Conservation (phyloP, 2,797 vertebrate species). For the Hippoglossus hippoglossus region DNA sequence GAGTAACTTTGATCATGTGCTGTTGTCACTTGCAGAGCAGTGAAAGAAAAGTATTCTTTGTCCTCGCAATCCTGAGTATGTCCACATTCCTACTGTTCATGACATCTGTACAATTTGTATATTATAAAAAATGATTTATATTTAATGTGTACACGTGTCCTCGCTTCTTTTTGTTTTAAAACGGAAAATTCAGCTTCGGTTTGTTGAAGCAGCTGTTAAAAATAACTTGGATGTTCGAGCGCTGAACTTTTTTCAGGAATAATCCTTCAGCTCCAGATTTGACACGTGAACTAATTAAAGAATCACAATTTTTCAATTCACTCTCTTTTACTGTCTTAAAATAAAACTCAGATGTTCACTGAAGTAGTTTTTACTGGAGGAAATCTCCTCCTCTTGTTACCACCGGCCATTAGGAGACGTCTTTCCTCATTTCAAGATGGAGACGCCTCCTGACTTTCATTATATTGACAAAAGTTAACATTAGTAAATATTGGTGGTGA, state of each 20-base stretch:
- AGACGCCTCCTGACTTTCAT: too few species aligned
- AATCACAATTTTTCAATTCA: too few species aligned
- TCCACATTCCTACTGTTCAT: slow-evolving; percentile 77
- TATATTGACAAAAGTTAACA: too few species aligned
- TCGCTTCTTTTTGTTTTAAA: slow-evolving; percentile 41
- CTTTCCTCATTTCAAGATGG: too few species aligned
- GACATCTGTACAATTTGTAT: slow-evolving; percentile 90
- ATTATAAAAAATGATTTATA: slow-evolving; percentile 91
- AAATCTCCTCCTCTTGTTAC: too few species aligned
- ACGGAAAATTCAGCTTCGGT: neutral
- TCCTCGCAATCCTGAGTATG: slow-evolving; percentile 68
- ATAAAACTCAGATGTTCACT: too few species aligned
- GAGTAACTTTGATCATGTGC: slow-evolving; percentile 76
- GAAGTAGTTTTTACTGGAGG: too few species aligned
- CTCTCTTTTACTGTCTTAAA: too few species aligned
- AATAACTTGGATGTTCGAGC: neutral
- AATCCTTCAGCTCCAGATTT: neutral
- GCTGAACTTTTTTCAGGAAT: neutral
- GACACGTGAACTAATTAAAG: neutral
- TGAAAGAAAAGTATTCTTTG: slow-evolving; percentile 65
- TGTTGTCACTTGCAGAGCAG: slow-evolving; percentile 66
- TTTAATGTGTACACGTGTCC: slow-evolving; percentile 82
- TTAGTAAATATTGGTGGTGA: too few species aligned
- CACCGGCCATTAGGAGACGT: too few species aligned
- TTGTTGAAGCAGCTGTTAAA: neutral